A percentile compares a stretch with the other conserved stretches of the same genome.
phyloP scores from a whole-genome alignment of 1,140 invertebrate genomes.

The Aphis craccivora region DNA sequence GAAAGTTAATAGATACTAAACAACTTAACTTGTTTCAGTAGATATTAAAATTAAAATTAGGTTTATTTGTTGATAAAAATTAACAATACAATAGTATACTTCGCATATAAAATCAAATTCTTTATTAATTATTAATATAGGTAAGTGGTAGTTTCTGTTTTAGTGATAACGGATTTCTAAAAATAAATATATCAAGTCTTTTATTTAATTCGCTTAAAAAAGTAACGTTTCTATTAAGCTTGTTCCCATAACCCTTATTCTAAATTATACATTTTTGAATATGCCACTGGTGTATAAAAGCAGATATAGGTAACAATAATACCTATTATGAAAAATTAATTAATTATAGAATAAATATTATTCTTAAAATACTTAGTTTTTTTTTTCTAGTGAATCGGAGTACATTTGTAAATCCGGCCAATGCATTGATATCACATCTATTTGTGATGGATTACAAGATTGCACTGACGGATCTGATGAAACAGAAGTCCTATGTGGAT shows the following conservation, averaged over 20 bases:
- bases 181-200: background rate
- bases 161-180: background rate
- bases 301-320: background rate
- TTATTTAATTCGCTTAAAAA: background rate
- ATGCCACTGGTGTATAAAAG: background rate
- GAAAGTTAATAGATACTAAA: too few species aligned
- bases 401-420: slow-evolving; percentile 48
- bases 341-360: background rate
- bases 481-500: background rate
- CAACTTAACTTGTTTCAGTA: too few species aligned
- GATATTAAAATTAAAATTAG: too few species aligned
- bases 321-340: background rate
- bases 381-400: background rate
- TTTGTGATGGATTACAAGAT: slow-evolving; percentile 60
- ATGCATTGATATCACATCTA: slow-evolving; percentile 62
- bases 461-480: slow-evolving; percentile 61
- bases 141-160: background rate
- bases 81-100: too few species aligned
- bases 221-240: background rate
- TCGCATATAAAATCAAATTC: too few species aligned
- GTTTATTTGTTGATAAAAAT: too few species aligned
- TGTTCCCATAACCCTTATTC: background rate
- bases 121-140: too few species aligned
- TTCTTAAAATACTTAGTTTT: background rate
- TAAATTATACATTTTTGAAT: background rate